Evolutionary conservation across 2,113 vertebrate species (phyloP), one percentile per base, ranked within the genome.

Genomic region (Tachycineta bicolor): DNA sequence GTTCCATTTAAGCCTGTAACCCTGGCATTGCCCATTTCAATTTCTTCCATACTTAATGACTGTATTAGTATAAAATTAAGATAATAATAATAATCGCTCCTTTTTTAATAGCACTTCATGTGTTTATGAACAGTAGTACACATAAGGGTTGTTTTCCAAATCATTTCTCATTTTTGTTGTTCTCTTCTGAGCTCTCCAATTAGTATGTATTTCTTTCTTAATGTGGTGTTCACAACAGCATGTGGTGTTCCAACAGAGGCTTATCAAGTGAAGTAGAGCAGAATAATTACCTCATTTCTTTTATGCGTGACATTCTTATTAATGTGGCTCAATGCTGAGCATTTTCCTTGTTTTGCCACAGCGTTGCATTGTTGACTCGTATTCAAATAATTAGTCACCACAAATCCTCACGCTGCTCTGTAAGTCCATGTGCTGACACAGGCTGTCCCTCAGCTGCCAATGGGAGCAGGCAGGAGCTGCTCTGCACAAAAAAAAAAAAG

Each of bases 191-290:
- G 63, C 67, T 92, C 83, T 52, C 41, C 83, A 95, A 96, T 97
- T 94, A 94, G 87, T 85, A 69, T 88, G 76, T 77, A 75, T 96
- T 94, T 90, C 71, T 92, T 93, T 89, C 83, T 86, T 78, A 87
- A 77, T 83, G 89, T 41, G 29, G 47, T 63, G 88, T 17, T 94
- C 84, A 58, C 91, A 94, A 94, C 77, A 93, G 88, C 89, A 91
- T 88, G 93, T 68, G 63, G 87, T 0, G 5, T 83, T 95, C 80
- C 93, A 94, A 73, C 73, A 83, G 94, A 89, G 83, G 74, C 96
- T 97, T 95, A 94, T 95, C 87, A 68, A 89, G 94, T 95, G 96
- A 97, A 97, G 91, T 94, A 97, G 96, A 96, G 95, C 96, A 96
- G 96, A 97, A 97, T 97, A 97, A 97, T 95, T 94, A 85, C 87